A percentile compares a stretch with the other conserved stretches of the same genome.
Evolutionary conservation across 2,113 vertebrate species (phyloP).

Genomic region (Oncorhynchus clarkii): DNA sequence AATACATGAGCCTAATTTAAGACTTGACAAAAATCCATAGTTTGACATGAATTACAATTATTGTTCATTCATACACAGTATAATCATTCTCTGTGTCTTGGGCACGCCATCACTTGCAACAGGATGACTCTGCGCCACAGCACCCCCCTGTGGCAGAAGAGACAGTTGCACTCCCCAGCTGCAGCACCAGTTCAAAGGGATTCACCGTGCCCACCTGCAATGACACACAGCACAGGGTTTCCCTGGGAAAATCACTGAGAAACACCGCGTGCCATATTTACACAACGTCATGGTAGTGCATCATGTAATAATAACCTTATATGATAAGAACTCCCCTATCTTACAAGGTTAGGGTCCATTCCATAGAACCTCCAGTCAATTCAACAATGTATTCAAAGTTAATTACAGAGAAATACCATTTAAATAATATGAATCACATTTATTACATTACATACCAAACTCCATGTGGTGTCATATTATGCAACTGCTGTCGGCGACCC

Average conservation of each 20-base stretch:
- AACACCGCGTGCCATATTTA: too few relatives aligned
- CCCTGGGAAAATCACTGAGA: neutral
- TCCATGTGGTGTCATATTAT: neutral
- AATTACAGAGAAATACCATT: too few relatives aligned
- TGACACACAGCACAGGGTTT: conserved; percentile 10
- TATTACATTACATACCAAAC: neutral
- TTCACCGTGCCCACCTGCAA: conserved; percentile 60
- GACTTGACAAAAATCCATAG: neutral
- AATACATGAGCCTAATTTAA: neutral
- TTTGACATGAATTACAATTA: neutral
- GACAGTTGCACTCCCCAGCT: conserved; percentile 13
- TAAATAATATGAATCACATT: too few relatives aligned
- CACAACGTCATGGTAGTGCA: too few relatives aligned
- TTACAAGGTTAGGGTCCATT: neutral
- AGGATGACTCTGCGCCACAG: conserved; percentile 66
- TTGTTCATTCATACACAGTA: neutral
- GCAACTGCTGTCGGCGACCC: neutral
- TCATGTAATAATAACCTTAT: neutral
- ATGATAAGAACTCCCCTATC: neutral
- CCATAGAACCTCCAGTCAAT: too few relatives aligned
- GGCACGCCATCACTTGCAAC: conserved; percentile 70
- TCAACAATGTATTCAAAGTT: too few relatives aligned
- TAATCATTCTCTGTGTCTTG: neutral
- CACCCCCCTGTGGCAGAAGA: conserved; percentile 55
- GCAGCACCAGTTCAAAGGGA: conserved; percentile 77